These are phyloP conservation scores for Engraulis encrasicolus DNA, from an alignment of 2,113 vertebrate species.

Conservation along the genomic window DNA sequence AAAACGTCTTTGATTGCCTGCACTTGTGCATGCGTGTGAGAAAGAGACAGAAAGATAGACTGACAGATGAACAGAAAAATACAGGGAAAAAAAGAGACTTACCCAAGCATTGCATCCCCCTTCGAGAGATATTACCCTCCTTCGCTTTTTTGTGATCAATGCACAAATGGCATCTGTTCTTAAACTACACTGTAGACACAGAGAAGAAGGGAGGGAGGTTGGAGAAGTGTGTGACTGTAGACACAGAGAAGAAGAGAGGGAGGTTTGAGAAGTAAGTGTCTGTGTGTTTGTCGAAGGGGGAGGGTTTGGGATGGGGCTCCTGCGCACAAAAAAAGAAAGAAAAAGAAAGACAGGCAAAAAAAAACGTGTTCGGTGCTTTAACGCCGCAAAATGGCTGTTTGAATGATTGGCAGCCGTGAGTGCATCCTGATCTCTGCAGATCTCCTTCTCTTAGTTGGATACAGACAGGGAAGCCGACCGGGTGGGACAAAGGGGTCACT, in stretches of 20 bases:
- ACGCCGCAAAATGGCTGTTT: background rate
- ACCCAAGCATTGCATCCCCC: conserved; percentile 7
- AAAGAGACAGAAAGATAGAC: background rate
- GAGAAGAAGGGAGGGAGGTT: too few species aligned
- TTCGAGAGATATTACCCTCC: conserved; percentile 8
- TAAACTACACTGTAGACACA: conserved; percentile 10
- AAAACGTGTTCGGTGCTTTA: background rate
- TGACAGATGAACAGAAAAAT: background rate
- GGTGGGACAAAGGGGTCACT: too few species aligned
- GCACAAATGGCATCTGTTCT: conserved; percentile 1
- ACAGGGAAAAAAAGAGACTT: background rate
- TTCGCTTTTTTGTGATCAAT: background rate
- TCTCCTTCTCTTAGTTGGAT: conserved; percentile 64
- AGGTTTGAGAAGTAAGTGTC: background rate
- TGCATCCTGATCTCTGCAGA: conserved; percentile 8
- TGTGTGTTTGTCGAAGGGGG: background rate
- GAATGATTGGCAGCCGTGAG: conserved; percentile 12
- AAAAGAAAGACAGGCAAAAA: too few species aligned
- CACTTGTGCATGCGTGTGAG: background rate
- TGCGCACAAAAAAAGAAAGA: too few species aligned
- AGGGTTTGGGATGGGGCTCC: background rate
- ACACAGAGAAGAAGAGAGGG: background rate
- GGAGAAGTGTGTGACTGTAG: background rate
- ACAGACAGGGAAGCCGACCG: too few species aligned
- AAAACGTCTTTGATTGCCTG: background rate